These are phyloP conservation scores for Caenorhabditis tropicalis DNA, from an alignment of 1,140 invertebrate species.

Conservation along the genomic window DNA sequence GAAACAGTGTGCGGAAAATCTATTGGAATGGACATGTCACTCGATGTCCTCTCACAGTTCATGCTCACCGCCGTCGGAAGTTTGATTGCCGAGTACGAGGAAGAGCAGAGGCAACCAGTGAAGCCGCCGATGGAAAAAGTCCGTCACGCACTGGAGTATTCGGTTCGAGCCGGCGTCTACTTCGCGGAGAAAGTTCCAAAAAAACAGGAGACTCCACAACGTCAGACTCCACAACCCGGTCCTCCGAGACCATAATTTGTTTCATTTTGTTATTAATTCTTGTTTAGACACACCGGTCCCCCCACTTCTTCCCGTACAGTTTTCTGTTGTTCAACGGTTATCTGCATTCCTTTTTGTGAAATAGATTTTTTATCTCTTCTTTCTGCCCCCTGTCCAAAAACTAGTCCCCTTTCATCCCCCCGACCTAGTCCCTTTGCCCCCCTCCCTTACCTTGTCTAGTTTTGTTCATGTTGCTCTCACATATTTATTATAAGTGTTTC, in stretches of 20 bases:
- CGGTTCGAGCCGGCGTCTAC: not conserved
- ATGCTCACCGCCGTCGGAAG: constrained; percentile 31
- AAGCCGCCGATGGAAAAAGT: not conserved
- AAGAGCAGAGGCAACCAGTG: not conserved
- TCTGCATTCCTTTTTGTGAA: not conserved
- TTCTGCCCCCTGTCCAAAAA: not conserved
- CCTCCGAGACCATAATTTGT: too few relatives aligned
- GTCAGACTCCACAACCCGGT: too few relatives aligned
- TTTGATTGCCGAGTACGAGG: not conserved
- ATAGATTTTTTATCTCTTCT: not conserved
- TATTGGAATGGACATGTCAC: not conserved
- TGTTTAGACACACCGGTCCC: not conserved
- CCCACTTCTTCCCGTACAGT: too few relatives aligned
- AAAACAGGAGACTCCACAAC: too few relatives aligned
- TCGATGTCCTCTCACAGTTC: not conserved
- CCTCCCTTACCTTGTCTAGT: not conserved
- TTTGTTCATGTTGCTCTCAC: too few relatives aligned
- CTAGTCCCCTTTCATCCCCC: not conserved
- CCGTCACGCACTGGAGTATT: not conserved
- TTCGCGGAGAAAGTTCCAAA: too few relatives aligned
- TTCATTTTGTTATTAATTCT: not conserved
- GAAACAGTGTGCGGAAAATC: not conserved
- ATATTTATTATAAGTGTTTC: too few relatives aligned
- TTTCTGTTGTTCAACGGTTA: not conserved
- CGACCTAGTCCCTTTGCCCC: not conserved